phyloP scores from a whole-genome alignment of 2,113 vertebrate genomes.

The Dipodomys stephensi region DNA sequence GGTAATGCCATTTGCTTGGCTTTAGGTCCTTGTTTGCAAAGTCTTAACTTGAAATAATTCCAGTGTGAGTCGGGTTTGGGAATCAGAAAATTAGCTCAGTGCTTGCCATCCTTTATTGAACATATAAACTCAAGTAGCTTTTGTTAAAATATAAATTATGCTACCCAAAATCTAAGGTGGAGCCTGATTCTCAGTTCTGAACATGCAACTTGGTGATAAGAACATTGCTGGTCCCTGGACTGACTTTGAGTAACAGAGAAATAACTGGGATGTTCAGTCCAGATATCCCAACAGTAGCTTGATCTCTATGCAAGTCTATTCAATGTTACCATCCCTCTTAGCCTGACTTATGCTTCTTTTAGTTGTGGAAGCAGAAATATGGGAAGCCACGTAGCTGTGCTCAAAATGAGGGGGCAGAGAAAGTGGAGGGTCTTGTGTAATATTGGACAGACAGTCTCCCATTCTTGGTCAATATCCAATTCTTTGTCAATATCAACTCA shows the following conservation, averaged over 20 bases:
- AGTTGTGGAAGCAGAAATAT: background rate
- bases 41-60: background rate
- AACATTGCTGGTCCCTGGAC: background rate
- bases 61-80: background rate
- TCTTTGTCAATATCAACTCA: background rate
- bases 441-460: background rate
- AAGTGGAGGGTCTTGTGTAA: background rate
- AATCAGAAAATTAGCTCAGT: background rate
- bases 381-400: background rate
- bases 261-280: too few species aligned
- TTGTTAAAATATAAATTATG: background rate
- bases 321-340: background rate
- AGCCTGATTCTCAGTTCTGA: background rate
- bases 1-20: background rate
- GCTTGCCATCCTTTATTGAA: background rate
- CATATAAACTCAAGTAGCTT: background rate
- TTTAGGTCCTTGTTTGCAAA: background rate
- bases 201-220: background rate
- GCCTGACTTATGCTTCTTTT: background rate
- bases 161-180: background rate
- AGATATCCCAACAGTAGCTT: background rate
- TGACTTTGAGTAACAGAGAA: background rate
- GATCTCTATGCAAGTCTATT: fast-evolving
- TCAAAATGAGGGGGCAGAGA: background rate
- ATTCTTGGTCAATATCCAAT: background rate